Percentiles rank a stretch among this genome's conserved stretches.
These are phyloP conservation scores for Notolabrus celidotus DNA, from an alignment of 2,797 vertebrate genomes.

Conservation along the genomic window DNA sequence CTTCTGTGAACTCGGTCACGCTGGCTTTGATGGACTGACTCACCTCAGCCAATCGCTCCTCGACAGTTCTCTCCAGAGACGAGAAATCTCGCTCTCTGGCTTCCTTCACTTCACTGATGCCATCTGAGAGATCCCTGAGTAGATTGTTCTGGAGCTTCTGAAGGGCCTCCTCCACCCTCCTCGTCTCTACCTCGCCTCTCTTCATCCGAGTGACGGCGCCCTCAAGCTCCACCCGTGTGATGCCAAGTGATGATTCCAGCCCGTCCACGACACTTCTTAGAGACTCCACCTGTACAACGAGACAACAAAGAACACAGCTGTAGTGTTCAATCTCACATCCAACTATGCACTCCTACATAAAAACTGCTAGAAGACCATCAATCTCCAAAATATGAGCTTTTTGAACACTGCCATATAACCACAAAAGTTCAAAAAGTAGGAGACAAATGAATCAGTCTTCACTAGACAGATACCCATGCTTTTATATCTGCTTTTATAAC, in stretches of 20 bases:
- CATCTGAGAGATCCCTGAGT: constrained; percentile 90
- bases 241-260: constrained; percentile 87
- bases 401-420: background rate
- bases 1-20: constrained; percentile 89
- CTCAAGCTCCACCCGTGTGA: constrained; percentile 89
- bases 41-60: constrained; percentile 92
- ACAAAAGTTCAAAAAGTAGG: no score
- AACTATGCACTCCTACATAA: background rate
- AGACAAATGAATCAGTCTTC: no score
- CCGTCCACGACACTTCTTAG: constrained; percentile 86
- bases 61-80: constrained; percentile 92
- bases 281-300: constrained; percentile 86
- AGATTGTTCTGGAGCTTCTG: constrained; percentile 95
- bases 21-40: constrained; percentile 92
- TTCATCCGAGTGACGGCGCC: constrained; percentile 85
- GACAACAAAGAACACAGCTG: constrained; percentile 23
- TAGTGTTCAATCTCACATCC: background rate
- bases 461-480: no score
- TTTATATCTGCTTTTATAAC: no score
- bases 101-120: constrained; percentile 93
- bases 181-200: constrained; percentile 90
- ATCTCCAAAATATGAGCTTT: no score
- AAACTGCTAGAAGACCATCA: background rate
- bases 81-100: constrained; percentile 91
- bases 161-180: constrained; percentile 91